Percentiles rank a stretch among this genome's conserved stretches.
Evolutionary conservation across 2,888 invertebrate species (phyloP).

Genomic region (Apamea sordens): DNA sequence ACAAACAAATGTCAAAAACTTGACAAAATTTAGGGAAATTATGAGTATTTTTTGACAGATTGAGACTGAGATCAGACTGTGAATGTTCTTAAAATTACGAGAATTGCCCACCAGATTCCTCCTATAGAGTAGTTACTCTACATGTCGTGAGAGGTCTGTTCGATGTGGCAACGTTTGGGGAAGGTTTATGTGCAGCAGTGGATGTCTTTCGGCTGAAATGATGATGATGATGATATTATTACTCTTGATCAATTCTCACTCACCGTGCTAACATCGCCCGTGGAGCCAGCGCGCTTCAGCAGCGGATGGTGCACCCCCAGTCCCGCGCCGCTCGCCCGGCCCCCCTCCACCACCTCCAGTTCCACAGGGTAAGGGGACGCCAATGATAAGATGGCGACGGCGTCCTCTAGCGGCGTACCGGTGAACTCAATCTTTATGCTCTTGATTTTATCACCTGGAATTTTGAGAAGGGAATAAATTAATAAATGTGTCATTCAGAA

Average conservation of each 20-base stretch:
- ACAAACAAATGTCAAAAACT: no score
- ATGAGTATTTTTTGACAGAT: no score
- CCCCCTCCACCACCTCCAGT: slow-evolving; percentile 92
- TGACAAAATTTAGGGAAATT: no score
- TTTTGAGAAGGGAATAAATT: not conserved
- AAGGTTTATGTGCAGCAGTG: not conserved
- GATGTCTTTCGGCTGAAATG: not conserved
- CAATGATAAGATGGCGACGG: slow-evolving; percentile 96
- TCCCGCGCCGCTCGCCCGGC: slow-evolving; percentile 83
- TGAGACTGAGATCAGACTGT: no score
- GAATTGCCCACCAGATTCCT: no score
- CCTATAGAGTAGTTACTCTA: not conserved
- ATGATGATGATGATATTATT: not conserved
- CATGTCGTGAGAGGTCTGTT: not conserved
- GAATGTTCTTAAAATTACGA: no score
- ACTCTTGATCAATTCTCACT: slow-evolving; percentile 45
- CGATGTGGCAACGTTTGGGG: not conserved
- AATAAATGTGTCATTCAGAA: not conserved
- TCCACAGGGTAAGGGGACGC: slow-evolving; percentile 97
- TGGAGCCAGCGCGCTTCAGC: slow-evolving; percentile 94
- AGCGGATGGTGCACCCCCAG: slow-evolving; percentile 93
- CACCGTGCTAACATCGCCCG: slow-evolving; percentile 93
- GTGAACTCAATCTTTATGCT: slow-evolving; percentile 96
- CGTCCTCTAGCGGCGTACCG: slow-evolving; percentile 97
- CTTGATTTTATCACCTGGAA: slow-evolving; percentile 96